Base-by-base conservation (phyloP, 2,888 invertebrate species). In the Carabus problematicus region DNA sequence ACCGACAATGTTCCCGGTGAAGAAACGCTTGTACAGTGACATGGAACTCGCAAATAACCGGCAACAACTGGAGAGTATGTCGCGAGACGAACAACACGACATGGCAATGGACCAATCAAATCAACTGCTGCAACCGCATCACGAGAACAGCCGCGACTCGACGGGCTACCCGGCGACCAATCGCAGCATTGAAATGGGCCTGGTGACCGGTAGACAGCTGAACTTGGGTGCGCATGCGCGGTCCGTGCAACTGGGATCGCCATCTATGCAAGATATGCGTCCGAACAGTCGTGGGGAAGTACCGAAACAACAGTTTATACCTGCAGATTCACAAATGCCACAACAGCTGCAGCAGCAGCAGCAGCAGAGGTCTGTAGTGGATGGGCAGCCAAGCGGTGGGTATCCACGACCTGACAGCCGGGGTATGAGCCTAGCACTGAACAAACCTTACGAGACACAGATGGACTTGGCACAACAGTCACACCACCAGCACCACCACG, bases 21-120 rank as follows among this genome's bases (percentile, higher is more conserved):
- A 89, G 76, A 89, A 89, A 76, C 82, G 89, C 47, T 84, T 83
- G 42, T 89, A 88, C 73, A 87, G 83, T 76, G 88, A 88, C 74
- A 75, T 73, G 18, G 80, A 82, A 18, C 45, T 70, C 19, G 47
- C 62, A 8, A 49, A 54, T 1, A 68, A 69, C 41, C 67, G 70
- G 8, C 63, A 58, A 45, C 19, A 52, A 42, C 58, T 61, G 7
- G 70, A 72, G 52, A 18, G 64, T 29, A 70, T 71, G 8, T 64
- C 72, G 47, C 72, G 69, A 47, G 74, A 74, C 49, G 74, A 75
- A 43, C 72, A 70, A 73, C 68, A 68, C 40, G 70, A 70, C 8
- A 52, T 54, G 12, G 60, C 43, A 14, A 29, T 29, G 29, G 29
- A 29, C 29, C 29, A 29, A 29, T 29, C 29, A 29, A 29, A 29